Evolutionary conservation across 2,888 invertebrate species (phyloP).

Genomic region (Cephus rjabovi): DNA sequence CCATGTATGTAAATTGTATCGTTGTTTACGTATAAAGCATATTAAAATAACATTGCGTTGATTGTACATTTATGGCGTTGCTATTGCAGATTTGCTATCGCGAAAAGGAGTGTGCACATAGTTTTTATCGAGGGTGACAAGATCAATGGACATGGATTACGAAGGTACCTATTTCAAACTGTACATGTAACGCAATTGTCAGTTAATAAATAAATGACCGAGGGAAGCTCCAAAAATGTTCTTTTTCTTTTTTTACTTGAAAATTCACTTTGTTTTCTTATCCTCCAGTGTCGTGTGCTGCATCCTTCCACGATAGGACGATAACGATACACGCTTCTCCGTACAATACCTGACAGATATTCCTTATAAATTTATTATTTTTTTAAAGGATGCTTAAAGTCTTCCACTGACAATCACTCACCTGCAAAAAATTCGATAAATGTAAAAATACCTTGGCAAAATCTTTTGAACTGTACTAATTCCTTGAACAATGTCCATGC

Average conservation of each 20-base stretch:
- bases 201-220: slow-evolving; percentile 43
- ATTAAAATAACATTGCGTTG: background rate
- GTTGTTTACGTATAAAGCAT: slow-evolving; percentile 44
- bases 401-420: too few relatives aligned
- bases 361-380: too few relatives aligned
- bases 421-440: too few relatives aligned
- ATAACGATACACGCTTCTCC: too few relatives aligned
- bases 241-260: background rate
- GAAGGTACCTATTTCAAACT: slow-evolving; percentile 28
- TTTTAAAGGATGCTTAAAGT: too few relatives aligned
- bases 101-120: background rate
- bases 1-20: slow-evolving; percentile 38
- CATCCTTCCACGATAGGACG: too few relatives aligned
- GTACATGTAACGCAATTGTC: slow-evolving; percentile 49
- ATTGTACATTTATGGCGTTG: slow-evolving; percentile 32
- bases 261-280: background rate
- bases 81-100: slow-evolving; percentile 27
- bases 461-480: too few relatives aligned
- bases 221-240: background rate
- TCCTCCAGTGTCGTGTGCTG: too few relatives aligned
- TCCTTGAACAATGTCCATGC: too few relatives aligned
- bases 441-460: too few relatives aligned
- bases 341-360: too few relatives aligned
- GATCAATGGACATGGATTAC: background rate
- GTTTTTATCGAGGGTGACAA: background rate